A percentile compares a stretch with the other conserved stretches of the same genome.
Evolutionary conservation across 2,113 vertebrate genomes (phyloP).

Genomic region (Paralichthys olivaceus): DNA sequence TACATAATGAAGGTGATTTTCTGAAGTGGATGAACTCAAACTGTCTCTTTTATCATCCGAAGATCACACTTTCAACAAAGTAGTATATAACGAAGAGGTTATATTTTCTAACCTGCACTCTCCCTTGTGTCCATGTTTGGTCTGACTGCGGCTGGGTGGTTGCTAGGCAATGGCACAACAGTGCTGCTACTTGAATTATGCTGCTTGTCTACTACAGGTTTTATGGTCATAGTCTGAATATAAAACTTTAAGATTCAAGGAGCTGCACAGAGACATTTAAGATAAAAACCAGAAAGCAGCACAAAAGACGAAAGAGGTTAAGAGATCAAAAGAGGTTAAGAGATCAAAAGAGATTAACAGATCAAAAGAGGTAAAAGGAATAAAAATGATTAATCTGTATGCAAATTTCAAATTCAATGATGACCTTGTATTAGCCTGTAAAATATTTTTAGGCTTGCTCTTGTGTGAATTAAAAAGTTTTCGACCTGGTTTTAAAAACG

Average conservation of each 20-base stretch:
- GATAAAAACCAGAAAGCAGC: no score
- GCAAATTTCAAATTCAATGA: no score
- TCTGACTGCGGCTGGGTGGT: neutral
- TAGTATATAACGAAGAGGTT: neutral
- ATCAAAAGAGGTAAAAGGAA: no score
- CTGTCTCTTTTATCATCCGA: neutral
- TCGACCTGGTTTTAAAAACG: no score
- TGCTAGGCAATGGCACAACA: neutral
- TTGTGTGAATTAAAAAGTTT: no score
- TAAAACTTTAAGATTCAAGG: neutral
- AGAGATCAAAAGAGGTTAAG: no score
- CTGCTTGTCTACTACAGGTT: neutral
- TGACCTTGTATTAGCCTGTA: no score
- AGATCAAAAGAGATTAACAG: no score
- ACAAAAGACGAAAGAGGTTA: no score
- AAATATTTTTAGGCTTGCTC: no score
- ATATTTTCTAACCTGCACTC: neutral
- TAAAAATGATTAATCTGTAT: no score
- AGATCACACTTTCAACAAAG: neutral
- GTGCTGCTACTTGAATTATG: neutral
- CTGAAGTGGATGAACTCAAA: neutral
- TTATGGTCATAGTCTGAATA: neutral
- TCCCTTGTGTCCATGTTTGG: neutral
- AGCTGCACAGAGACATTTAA: no score
- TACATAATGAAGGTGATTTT: neutral